Conservation (phyloP, 2,888 invertebrate species). For the Nephrocerus scutellatus region DNA sequence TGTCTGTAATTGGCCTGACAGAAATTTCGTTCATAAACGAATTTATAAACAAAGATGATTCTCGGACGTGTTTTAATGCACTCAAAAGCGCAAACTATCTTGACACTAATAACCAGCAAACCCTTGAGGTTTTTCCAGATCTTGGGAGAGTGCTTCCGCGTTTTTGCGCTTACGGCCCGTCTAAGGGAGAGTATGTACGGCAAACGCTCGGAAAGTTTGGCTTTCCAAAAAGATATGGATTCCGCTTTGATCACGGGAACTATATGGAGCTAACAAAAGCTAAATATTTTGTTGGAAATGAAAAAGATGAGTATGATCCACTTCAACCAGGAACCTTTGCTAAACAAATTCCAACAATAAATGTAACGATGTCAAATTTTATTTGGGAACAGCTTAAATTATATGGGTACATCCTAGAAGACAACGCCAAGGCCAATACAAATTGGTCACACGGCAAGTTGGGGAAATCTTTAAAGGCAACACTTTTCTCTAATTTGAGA, state of each 20-base stretch:
- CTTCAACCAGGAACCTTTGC: slow-evolving; percentile 10
- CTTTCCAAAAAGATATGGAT: slow-evolving; percentile 18
- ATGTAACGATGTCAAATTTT: neutral
- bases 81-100: slow-evolving; percentile 7
- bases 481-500: slow-evolving; percentile 4
- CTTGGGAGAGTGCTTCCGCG: slow-evolving; percentile 9
- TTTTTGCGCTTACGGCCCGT: slow-evolving; percentile 8
- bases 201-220: slow-evolving; percentile 11
- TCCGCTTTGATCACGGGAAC: slow-evolving; percentile 16
- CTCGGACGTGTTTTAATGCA: slow-evolving; percentile 3
- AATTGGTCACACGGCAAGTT: slow-evolving; percentile 9
- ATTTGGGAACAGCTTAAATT: slow-evolving; percentile 16
- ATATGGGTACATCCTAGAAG: slow-evolving; percentile 5
- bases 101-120: slow-evolving; percentile 5
- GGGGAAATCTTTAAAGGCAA: slow-evolving; percentile 3
- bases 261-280: slow-evolving; percentile 13
- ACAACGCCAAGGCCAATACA: slow-evolving; percentile 4
- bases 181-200: slow-evolving; percentile 13
- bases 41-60: slow-evolving; percentile 2
- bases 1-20: neutral
- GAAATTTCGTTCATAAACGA: slow-evolving; percentile 3
- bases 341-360: slow-evolving; percentile 5
- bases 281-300: slow-evolving; percentile 13
- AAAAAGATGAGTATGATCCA: slow-evolving; percentile 8
- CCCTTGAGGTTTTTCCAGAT: slow-evolving; percentile 5